Percentiles rank a stretch among this genome's conserved stretches.
Evolutionary conservation across 1,140 invertebrate species (phyloP).

Genomic region (Venustaconcha ellipsiformis): DNA sequence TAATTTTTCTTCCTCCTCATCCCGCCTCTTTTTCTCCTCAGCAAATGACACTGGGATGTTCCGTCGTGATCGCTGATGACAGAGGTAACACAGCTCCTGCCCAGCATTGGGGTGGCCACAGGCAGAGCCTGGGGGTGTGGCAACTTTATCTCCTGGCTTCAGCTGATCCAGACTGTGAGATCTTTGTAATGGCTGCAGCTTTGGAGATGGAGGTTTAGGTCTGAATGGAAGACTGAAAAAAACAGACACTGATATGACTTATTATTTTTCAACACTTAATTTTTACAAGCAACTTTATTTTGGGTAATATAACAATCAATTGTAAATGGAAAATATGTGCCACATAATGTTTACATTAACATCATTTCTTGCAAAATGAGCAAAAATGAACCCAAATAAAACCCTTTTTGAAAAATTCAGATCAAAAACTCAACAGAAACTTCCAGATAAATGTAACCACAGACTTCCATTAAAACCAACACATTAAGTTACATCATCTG

Average conservation of each 20-base stretch:
- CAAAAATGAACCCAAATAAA: too few relatives aligned
- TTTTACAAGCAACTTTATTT: too few relatives aligned
- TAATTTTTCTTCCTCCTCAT: constrained; percentile 66
- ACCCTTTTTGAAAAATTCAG: too few relatives aligned
- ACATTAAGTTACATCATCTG: too few relatives aligned
- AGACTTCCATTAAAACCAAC: too few relatives aligned
- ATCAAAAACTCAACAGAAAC: too few relatives aligned
- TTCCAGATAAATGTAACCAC: too few relatives aligned
- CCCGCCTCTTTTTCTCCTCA: constrained; percentile 61
- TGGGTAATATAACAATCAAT: too few relatives aligned
- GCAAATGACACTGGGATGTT: constrained; percentile 67
- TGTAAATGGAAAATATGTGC: too few relatives aligned
- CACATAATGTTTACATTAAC: too few relatives aligned
- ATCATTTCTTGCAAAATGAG: too few relatives aligned
- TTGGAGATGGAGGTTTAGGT: constrained; percentile 42
- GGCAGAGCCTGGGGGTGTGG: constrained; percentile 39
- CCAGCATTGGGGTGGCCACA: constrained; percentile 66
- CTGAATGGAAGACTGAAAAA: constrained; percentile 16
- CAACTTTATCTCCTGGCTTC: constrained; percentile 20
- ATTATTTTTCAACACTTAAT: too few relatives aligned
- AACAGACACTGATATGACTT: not conserved
- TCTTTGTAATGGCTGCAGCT: constrained; percentile 39
- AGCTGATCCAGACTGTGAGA: constrained; percentile 44
- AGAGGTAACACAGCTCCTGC: constrained; percentile 69
- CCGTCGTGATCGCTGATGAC: constrained; percentile 64